These are phyloP conservation scores for Araneus ventricosus DNA, from an alignment of 1,140 invertebrate genomes.

Conservation along the genomic window DNA sequence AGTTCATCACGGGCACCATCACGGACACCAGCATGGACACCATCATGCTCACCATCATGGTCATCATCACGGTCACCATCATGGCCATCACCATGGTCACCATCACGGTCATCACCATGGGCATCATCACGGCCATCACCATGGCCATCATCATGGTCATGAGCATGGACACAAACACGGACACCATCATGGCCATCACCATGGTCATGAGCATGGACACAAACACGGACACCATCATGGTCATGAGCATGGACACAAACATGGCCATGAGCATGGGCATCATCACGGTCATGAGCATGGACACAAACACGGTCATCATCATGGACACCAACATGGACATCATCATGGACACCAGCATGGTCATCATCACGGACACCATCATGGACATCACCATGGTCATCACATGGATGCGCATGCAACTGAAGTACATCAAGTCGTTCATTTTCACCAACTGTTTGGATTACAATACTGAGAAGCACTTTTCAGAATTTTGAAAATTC, in stretches of 20 bases:
- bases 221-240: neutral
- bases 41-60: neutral
- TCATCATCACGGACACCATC: neutral
- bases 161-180: too few species aligned
- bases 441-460: slow-evolving; percentile 53
- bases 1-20: slow-evolving; percentile 40
- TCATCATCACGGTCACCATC: neutral
- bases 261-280: neutral
- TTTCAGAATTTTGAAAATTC: neutral
- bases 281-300: neutral
- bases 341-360: neutral
- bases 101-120: too few species aligned
- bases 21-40: neutral
- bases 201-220: neutral
- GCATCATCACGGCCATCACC: too few species aligned
- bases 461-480: slow-evolving; percentile 16
- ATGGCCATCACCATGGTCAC: too few species aligned
- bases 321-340: neutral
- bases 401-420: slow-evolving; percentile 21
- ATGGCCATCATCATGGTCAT: too few species aligned
- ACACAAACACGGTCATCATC: neutral
- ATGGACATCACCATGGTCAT: slow-evolving; percentile 3
- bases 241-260: neutral
- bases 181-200: neutral
- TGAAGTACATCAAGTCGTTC: slow-evolving; percentile 43